Conservation (phyloP, 2,888 invertebrate species). For the Capitulum mitella region DNA sequence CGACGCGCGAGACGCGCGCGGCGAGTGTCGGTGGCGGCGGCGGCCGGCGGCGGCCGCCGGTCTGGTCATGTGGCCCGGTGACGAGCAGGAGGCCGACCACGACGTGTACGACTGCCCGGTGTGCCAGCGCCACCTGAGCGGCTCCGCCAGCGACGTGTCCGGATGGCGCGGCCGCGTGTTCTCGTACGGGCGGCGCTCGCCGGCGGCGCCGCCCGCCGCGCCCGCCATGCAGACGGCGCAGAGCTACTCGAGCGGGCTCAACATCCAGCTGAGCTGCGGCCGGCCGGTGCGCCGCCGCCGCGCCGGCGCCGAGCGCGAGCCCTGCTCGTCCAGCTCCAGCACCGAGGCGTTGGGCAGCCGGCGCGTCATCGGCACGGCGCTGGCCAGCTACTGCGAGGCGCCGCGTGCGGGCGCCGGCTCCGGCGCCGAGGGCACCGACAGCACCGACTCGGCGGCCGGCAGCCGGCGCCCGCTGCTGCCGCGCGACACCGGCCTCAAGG, state of each 20-base stretch:
- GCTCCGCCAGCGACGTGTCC: not conserved
- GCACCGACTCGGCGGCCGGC: not conserved
- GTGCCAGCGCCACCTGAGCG: constrained; percentile 22
- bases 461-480: not conserved
- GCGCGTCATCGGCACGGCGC: not conserved
- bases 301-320: constrained; percentile 47
- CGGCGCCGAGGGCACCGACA: no score
- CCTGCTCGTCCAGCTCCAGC: constrained; percentile 48
- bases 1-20: not conserved
- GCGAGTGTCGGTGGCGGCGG: not conserved
- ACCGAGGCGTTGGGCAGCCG: constrained; percentile 46
- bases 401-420: no score
- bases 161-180: not conserved
- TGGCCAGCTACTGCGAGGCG: not conserved
- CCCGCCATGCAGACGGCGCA: not conserved
- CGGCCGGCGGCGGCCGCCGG: not conserved
- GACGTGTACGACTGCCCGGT: constrained; percentile 20
- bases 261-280: constrained; percentile 41
- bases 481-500: not conserved
- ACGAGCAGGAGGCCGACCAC: not conserved
- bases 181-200: not conserved
- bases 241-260: constrained; percentile 6
- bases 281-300: no score
- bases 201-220: not conserved
- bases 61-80: not conserved